These are phyloP conservation scores for Eupithecia inturbata DNA, from an alignment of 2,888 invertebrate species.

Conservation along the genomic window DNA sequence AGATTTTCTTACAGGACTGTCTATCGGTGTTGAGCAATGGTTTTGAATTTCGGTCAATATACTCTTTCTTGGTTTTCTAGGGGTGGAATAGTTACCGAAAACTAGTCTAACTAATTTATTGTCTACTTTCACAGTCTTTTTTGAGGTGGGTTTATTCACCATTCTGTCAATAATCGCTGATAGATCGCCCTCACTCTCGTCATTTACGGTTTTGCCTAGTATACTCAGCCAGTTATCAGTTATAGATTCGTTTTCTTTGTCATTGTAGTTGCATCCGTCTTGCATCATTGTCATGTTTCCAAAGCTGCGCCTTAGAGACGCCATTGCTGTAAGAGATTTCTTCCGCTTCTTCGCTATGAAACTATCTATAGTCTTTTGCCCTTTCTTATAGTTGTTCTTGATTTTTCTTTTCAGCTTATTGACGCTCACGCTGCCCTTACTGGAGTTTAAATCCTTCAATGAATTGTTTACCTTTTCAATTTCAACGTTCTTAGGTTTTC, in stretches of 20 bases:
- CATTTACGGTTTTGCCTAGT: constrained; percentile 55
- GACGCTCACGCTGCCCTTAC: constrained; percentile 66
- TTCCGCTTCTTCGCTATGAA: constrained; percentile 67
- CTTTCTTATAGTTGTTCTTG: constrained; percentile 56
- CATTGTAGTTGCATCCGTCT: constrained; percentile 25
- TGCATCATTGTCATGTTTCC: constrained; percentile 57
- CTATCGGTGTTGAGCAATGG: constrained; percentile 73
- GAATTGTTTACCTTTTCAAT: constrained; percentile 58
- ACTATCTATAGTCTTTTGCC: constrained; percentile 73
- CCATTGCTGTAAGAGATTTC: constrained; percentile 54
- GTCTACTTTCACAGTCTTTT: constrained; percentile 66
- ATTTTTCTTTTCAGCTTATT: constrained; percentile 74
- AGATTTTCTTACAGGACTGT: constrained; percentile 56
- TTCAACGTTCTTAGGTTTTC: constrained; percentile 58
- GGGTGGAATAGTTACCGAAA: constrained; percentile 60
- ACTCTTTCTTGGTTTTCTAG: constrained; percentile 59
- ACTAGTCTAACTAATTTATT: constrained; percentile 68
- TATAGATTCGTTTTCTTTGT: constrained; percentile 50
- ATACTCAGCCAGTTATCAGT: constrained; percentile 57
- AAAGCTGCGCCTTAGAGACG: constrained; percentile 58
- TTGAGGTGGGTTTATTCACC: constrained; percentile 58
- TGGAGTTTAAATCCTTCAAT: constrained; percentile 59
- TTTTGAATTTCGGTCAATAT: constrained; percentile 56
- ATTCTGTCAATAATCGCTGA: constrained; percentile 74
- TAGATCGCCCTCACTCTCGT: constrained; percentile 60